Percentiles rank a stretch among this genome's conserved stretches.
Conservation (phyloP, 92 coral and sea anemone genomes). For the Phenganax subtilis region DNA sequence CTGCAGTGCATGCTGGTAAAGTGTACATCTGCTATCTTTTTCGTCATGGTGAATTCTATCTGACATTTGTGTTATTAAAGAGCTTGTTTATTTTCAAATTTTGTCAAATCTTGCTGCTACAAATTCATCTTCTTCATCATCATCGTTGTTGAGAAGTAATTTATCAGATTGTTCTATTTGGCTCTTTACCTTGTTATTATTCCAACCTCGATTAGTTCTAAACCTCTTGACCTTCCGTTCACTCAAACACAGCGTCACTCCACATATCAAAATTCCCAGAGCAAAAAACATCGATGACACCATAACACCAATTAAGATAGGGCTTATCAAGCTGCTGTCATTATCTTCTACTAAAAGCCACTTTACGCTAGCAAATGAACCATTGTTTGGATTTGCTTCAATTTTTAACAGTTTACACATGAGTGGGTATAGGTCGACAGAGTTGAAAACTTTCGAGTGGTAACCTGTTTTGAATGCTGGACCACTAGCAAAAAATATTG, state of each 20-base stretch:
- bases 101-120: neutral
- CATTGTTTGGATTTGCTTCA: slow-evolving; percentile 64
- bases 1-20: too few relatives aligned
- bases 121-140: neutral
- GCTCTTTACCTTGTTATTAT: slow-evolving; percentile 17
- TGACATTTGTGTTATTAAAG: too few relatives aligned
- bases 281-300: slow-evolving; percentile 16
- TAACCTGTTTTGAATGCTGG: slow-evolving; percentile 67
- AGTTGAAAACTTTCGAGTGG: slow-evolving; percentile 52
- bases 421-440: slow-evolving; percentile 63
- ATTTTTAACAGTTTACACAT: slow-evolving; percentile 68
- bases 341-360: neutral
- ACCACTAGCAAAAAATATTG: slow-evolving; percentile 80
- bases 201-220: slow-evolving; percentile 6
- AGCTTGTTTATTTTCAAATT: too few relatives aligned
- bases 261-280: slow-evolving; percentile 9
- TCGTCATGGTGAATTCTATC: too few relatives aligned
- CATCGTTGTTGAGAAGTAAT: neutral
- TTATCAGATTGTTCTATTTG: slow-evolving; percentile 10
- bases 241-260: slow-evolving; percentile 22
- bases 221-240: slow-evolving; percentile 2
- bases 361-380: slow-evolving; percentile 49
- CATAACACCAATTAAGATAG: slow-evolving; percentile 15
- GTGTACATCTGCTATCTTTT: too few relatives aligned
- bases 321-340: neutral